Base-by-base conservation (phyloP, 2,797 vertebrate genomes). In the Gallinago nigripennis region DNA sequence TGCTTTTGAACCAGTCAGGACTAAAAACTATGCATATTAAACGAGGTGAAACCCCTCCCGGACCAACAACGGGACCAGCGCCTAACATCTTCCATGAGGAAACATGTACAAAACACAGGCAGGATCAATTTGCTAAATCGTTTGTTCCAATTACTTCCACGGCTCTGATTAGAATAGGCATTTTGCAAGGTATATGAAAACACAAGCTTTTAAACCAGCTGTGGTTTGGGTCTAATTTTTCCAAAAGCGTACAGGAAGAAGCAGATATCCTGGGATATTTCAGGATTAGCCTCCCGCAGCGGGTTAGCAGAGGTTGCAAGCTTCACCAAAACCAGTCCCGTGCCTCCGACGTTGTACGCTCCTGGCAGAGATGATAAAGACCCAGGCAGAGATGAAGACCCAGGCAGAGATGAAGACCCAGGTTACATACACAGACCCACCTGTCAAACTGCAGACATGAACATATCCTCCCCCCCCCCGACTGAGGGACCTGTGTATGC, bases 41-140 rank as follows among this genome's bases (percentile, higher is more conserved):
- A 27, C 39, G 27, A 53, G 16, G 17, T 12, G 11, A 53, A 53
- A 53, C 11, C 51, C 28, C 51, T 53, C 28, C 51, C 11, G 7
- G 51, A 53, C 28, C 28, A 30, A 53, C 9, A 30, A 17, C 11
- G 10, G 51, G 28, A 53, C 30, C 16, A 16, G 51, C 28, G 11
- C 51, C 9, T 30, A 53, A 53, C 51, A 53, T 53, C 51, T 53
- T 30, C 28, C 51, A 30, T 5, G 2, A 75, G 68, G 18, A 77
- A 83, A 82, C 30, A 54, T 21, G 41, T 16, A 87, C 56, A 87
- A 80, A 91, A 78, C 85, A 82, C 64, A 89, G 86, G 76, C 53
- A 93, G 89, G 93, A 78, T 24, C 53, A 69, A 75, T 95, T 86
- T 82, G 31, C 79, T 83, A 73, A 89, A 81, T 51, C 5, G 1